Percentiles rank a stretch among this genome's conserved stretches.
Conservation (phyloP, 2,888 invertebrate genomes). For the Temnothorax unifasciatus region DNA sequence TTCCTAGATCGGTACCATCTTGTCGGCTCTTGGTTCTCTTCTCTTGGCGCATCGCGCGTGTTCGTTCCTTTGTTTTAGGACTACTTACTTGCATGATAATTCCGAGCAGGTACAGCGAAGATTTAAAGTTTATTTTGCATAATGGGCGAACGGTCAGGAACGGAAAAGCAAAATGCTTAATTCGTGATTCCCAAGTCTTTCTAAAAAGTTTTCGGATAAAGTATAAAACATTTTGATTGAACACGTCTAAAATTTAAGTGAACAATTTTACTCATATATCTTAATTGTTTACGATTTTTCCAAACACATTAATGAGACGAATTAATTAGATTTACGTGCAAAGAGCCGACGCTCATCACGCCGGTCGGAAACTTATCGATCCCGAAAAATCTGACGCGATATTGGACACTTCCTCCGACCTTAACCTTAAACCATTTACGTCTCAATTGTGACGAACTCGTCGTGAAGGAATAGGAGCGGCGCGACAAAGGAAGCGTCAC, state of each 20-base stretch:
- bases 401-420: conserved; percentile 47
- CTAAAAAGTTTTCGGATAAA: not conserved
- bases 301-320: not conserved
- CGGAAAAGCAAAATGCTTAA: not conserved
- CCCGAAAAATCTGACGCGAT: conserved; percentile 28
- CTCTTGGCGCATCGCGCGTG: conserved; percentile 5
- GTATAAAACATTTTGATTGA: not conserved
- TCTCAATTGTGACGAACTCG: conserved; percentile 40
- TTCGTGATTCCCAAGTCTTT: not conserved
- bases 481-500: conserved; percentile 63
- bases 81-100: not conserved
- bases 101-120: not conserved
- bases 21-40: conserved; percentile 22
- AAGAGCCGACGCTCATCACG: not conserved
- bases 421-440: conserved; percentile 45
- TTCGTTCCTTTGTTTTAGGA: conserved; percentile 32
- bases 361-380: not conserved
- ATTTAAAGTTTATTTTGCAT: conserved; percentile 12
- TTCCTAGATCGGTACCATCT: conserved; percentile 71
- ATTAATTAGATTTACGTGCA: not conserved
- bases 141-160: not conserved
- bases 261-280: conserved; percentile 14
- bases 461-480: conserved; percentile 58
- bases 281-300: not conserved
- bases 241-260: not conserved